Evolutionary conservation across 2,113 vertebrate genomes (phyloP).

Genomic region (Plotosus lineatus): DNA sequence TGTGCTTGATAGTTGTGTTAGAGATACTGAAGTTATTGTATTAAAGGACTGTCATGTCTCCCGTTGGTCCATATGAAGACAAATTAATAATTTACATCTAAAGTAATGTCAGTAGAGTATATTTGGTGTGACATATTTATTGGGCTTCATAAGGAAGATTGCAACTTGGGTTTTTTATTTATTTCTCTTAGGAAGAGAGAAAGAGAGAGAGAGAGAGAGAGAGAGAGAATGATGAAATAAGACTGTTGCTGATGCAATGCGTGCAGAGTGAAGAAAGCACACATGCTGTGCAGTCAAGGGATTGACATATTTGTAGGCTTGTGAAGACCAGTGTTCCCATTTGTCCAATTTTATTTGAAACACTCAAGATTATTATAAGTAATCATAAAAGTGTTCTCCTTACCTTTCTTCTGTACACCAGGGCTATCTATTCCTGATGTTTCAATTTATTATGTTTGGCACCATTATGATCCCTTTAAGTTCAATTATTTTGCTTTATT

Average conservation of each 20-base stretch:
- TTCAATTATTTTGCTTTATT: not conserved
- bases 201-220: constrained; percentile 1
- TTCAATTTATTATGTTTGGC: not conserved
- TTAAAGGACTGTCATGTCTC: not conserved
- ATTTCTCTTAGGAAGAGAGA: not conserved
- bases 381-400: not conserved
- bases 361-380: constrained; percentile 8
- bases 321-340: constrained; percentile 5
- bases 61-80: not conserved
- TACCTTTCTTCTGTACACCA: not conserved
- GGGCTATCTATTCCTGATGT: not conserved
- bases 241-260: constrained; percentile 35
- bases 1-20: not conserved
- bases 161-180: constrained; percentile 13
- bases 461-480: not conserved
- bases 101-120: constrained; percentile 4
- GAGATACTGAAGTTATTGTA: not conserved
- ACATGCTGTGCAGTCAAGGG: constrained; percentile 12
- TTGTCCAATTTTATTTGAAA: constrained; percentile 17
- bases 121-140: not conserved
- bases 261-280: not conserved
- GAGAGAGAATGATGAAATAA: constrained; percentile 21
- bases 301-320: constrained; percentile 16
- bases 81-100: constrained; percentile 31
- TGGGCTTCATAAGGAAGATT: not conserved